Percentiles rank a stretch among this genome's conserved stretches.
phyloP scores from a whole-genome alignment of 2,797 vertebrate species.

The Sparidentex hasta region DNA sequence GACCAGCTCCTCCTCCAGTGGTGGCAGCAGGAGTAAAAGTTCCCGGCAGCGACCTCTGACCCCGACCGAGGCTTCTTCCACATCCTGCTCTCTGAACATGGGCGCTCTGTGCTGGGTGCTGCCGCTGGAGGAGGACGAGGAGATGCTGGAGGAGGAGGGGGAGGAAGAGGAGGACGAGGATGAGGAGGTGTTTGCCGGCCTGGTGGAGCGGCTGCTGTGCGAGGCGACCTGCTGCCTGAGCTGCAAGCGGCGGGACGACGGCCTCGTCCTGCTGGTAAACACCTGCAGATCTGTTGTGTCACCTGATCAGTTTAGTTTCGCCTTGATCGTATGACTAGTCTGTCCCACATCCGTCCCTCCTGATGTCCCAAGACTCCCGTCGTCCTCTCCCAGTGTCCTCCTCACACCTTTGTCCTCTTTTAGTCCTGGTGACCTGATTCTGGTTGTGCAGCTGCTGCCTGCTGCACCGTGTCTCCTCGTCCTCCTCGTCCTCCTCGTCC shows the following conservation, averaged over 20 bases:
- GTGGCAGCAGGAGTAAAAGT: not conserved
- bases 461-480: too few species aligned
- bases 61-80: not conserved
- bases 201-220: slow-evolving; percentile 56
- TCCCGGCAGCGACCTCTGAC: slow-evolving; percentile 45
- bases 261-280: slow-evolving; percentile 68
- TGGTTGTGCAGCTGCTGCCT: too few species aligned
- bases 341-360: too few species aligned
- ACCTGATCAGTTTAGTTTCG: too few species aligned
- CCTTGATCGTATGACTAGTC: too few species aligned
- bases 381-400: too few species aligned
- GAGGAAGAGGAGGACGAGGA: slow-evolving; percentile 41
- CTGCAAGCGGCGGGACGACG: slow-evolving; percentile 16
- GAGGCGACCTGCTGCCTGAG: slow-evolving; percentile 51
- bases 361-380: too few species aligned
- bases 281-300: not conserved
- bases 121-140: slow-evolving; percentile 68
- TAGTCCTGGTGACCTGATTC: too few species aligned
- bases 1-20: not conserved
- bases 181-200: slow-evolving; percentile 10
- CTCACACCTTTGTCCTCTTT: too few species aligned
- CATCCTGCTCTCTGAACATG: slow-evolving; percentile 26
- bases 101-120: slow-evolving; percentile 79
- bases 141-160: slow-evolving; percentile 45
- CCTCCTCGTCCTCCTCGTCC: too few species aligned